phyloP scores from a whole-genome alignment of 1,140 invertebrate species.

The Panagrolaimus sp. region DNA sequence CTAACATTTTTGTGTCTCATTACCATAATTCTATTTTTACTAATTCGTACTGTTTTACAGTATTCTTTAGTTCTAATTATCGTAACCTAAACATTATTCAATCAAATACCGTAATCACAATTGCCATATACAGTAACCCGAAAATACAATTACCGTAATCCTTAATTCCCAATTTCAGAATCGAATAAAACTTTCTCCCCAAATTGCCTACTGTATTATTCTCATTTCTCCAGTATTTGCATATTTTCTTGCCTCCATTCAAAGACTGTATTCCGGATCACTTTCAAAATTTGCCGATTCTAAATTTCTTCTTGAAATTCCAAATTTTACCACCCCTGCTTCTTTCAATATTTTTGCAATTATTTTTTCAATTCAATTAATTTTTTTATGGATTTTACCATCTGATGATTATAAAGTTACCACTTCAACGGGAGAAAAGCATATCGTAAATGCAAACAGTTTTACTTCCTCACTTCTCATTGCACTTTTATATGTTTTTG shows the following conservation, averaged over 20 bases:
- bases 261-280: neutral
- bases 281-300: neutral
- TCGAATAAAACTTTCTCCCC: constrained; percentile 9
- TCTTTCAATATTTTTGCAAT: neutral
- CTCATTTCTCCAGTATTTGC: neutral
- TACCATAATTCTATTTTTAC: too few relatives aligned
- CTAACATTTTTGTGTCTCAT: too few relatives aligned
- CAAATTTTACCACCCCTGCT: too few relatives aligned
- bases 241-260: neutral
- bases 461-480: neutral
- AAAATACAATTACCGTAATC: neutral
- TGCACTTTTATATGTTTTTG: neutral
- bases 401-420: constrained; percentile 5
- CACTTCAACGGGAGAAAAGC: neutral
- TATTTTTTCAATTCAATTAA: neutral
- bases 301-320: neutral
- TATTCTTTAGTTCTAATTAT: too few relatives aligned
- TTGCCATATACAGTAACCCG: too few relatives aligned
- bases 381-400: constrained; percentile 9
- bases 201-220: neutral
- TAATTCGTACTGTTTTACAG: too few relatives aligned
- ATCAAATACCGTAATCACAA: too few relatives aligned
- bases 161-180: neutral
- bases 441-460: neutral
- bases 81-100: too few relatives aligned